A percentile compares a stretch with the other conserved stretches of the same genome.
These are phyloP conservation scores for Gymnodraco acuticeps DNA, from an alignment of 2,797 vertebrate species.

Conservation along the genomic window DNA sequence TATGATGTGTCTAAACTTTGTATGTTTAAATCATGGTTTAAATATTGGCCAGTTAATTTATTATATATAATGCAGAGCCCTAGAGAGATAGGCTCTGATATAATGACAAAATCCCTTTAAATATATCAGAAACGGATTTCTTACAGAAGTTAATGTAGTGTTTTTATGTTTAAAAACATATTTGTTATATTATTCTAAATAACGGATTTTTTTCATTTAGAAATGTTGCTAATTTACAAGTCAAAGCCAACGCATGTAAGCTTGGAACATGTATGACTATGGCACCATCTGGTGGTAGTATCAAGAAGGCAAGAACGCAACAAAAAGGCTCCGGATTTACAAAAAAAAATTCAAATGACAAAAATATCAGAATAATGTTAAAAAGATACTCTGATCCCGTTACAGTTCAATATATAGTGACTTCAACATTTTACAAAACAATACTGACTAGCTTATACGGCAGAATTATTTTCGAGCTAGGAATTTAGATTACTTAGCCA, in stretches of 20 bases:
- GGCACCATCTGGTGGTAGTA: background rate
- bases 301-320: background rate
- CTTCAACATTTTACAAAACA: constrained; percentile 9
- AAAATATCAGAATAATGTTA: background rate
- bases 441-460: background rate
- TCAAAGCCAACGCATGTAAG: background rate
- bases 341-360: constrained; percentile 5
- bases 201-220: background rate
- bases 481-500: constrained; percentile 11
- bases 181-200: background rate
- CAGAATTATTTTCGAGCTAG: constrained; percentile 15
- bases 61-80: background rate
- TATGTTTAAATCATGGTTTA: background rate
- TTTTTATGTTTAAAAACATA: background rate
- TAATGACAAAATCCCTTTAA: constrained; percentile 14
- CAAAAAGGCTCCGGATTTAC: constrained; percentile 4
- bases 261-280: background rate
- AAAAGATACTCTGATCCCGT: constrained; percentile 10
- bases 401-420: background rate
- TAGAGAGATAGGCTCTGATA: no score
- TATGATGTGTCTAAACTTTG: background rate
- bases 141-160: background rate
- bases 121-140: background rate
- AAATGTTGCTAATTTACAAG: background rate
- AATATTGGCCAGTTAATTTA: background rate